Base-by-base conservation (phyloP, 2,888 invertebrate genomes). In the Tenthredo mesomela region DNA sequence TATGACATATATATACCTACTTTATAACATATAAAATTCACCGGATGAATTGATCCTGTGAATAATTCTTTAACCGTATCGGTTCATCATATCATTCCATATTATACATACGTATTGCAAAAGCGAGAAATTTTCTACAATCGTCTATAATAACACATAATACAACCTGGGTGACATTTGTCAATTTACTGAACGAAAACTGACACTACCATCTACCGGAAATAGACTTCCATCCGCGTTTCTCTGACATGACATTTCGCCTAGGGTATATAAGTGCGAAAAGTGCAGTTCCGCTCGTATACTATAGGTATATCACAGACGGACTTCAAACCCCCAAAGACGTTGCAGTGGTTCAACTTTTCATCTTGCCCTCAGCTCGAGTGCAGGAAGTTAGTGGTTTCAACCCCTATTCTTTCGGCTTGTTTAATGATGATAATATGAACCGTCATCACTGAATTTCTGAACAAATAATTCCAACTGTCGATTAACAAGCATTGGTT, bases 231-330 rank as follows among this genome's bases (percentile, higher is more conserved):
- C 25, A 12, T 25, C 21, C 37, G 21, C 84, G 86, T 78, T 87
- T 86, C 87, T 87, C 85, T 29, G 88, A 87, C n/a, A 86, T 89
- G 89, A 90, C 90, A 90, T 90, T 90, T 89, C 88, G 88, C 87
- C 87, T 87, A 86, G 88, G 58, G n/a, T 21, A 29, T 47, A 25
- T 40, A 50, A 86, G 87, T 58, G 70, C 80, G 67, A 78, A 85
- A 83, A 73, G 65, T 73, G 73, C 83, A 80, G 82, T 80, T 54
- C 87, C 88, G 84, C 87, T 89, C 88, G 88, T 87, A 61, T 54
- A 40, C 40, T 61, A 29, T 80, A 37, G 37, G 37, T 37, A 61
- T 80, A 61, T 80, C 21, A 29, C 21, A 33, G 21, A 61, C 40
- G 61, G 37, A 80, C 37, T 21, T 80, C 25, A 80, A 58, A 33